Evolutionary conservation across 2,888 invertebrate species (phyloP), one percentile per base, ranked within the genome.

Genomic region (Mycogona germanica): DNA sequence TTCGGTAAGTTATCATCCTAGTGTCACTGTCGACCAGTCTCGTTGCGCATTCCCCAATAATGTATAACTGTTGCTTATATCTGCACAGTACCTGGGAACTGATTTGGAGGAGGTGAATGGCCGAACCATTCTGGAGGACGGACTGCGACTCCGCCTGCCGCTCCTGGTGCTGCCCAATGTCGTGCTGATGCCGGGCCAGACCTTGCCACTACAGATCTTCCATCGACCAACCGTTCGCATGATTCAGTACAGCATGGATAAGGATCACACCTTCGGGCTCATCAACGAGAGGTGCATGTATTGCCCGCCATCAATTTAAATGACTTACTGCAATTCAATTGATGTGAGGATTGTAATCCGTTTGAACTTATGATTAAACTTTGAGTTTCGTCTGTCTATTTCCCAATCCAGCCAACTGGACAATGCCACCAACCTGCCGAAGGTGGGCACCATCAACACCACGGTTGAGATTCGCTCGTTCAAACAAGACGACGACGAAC

Each of bases 171-270:
- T 78, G 56, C 74, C 77, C 40, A 73, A 78, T 45, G 71, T 85
- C 48, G 76, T 86, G 26, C 67, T 80, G 17, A 80, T 86, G 60
- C 87, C 88, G 6, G 86, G 86, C 1, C 86, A 87, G 69, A 84
- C 81, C 1, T 68, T 88, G 25, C 87, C 87, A 0, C 74, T 88
- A 58, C 78, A 81, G 40, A 73, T 79, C 3, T 73, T 71, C 56
- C 70, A 76, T 55, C 69, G 74, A 30, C 67, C 72, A 26, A 74
- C 75, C 44, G 74, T 78, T 14, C 71, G 76, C 37, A 76, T 81
- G 72, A 70, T 83, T 57, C 70, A 74, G 50, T 69, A 73, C 25
- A 76, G 77, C 57, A 75, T 82, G 29, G 67, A 73, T 38, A 73
- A 73, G 35, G 76, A 80, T 59, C 73, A 76, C 57, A 79, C 80